Conservation (phyloP, 1,140 invertebrate species). For the Grapholita molesta region DNA sequence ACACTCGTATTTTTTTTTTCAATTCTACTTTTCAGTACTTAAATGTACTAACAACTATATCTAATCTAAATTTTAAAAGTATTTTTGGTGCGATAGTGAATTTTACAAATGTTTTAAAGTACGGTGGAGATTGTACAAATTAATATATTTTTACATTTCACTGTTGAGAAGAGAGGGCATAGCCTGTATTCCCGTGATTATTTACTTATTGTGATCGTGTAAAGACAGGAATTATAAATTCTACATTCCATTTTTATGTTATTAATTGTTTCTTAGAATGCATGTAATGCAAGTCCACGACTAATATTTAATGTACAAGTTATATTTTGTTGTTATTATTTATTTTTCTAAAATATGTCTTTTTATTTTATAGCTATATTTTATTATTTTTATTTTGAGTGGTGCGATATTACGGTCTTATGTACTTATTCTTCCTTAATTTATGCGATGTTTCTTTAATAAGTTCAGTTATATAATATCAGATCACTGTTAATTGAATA, state of each 20-base stretch:
- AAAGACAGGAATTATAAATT: conserved; percentile 73
- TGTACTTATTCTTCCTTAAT: conserved; percentile 10
- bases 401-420: not conserved
- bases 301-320: conserved; percentile 73
- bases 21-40: conserved; percentile 59
- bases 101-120: conserved; percentile 72
- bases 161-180: conserved; percentile 68
- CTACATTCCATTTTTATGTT: conserved; percentile 68
- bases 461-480: not conserved
- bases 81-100: conserved; percentile 76
- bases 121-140: conserved; percentile 72
- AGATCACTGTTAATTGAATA: conserved; percentile 15
- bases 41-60: conserved; percentile 55
- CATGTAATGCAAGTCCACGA: conserved; percentile 76
- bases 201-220: conserved; percentile 69
- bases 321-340: conserved; percentile 56
- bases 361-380: conserved; percentile 36
- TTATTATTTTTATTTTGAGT: not conserved
- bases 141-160: conserved; percentile 77
- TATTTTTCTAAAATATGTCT: conserved; percentile 40
- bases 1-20: conserved; percentile 59
- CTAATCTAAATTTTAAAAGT: conserved; percentile 56
- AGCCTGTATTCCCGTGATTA: conserved; percentile 68
- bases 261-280: conserved; percentile 55
- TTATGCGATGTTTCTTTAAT: not conserved